A percentile compares a stretch with the other conserved stretches of the same genome.
Conservation (phyloP, 2,888 invertebrate species). For the Rapana venosa region DNA sequence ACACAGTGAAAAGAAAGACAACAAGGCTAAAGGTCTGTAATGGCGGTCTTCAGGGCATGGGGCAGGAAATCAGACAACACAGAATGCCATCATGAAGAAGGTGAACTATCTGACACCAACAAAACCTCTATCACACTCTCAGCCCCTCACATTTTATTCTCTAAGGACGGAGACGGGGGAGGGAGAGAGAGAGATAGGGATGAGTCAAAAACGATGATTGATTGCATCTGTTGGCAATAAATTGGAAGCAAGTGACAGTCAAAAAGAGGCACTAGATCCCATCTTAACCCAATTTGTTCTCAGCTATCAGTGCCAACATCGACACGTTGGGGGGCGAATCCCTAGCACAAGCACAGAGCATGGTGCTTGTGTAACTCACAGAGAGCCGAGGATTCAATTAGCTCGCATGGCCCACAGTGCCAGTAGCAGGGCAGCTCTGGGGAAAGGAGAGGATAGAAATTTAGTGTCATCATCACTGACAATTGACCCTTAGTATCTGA, state of each 20-base stretch:
- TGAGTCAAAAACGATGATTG: too few species aligned
- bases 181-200: too few species aligned
- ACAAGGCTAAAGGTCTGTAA: too few species aligned
- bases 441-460: constrained; percentile 45
- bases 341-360: constrained; percentile 33
- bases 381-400: constrained; percentile 50
- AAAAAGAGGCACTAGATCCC: constrained; percentile 41
- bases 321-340: not conserved
- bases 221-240: too few species aligned
- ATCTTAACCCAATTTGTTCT: constrained; percentile 45
- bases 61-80: too few species aligned
- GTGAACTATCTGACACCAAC: too few species aligned
- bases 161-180: too few species aligned
- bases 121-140: too few species aligned
- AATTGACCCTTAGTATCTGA: constrained; percentile 52
- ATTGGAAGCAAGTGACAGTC: constrained; percentile 28
- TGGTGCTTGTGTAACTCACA: constrained; percentile 37
- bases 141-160: too few species aligned
- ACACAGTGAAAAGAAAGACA: too few species aligned
- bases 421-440: constrained; percentile 6
- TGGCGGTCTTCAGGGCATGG: too few species aligned
- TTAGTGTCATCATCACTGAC: constrained; percentile 51
- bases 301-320: constrained; percentile 49
- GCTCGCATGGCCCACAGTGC: constrained; percentile 34
- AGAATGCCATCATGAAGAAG: too few species aligned